These are phyloP conservation scores for Chymomyza caudatula DNA, from an alignment of 2,888 invertebrate species.

Conservation along the genomic window DNA sequence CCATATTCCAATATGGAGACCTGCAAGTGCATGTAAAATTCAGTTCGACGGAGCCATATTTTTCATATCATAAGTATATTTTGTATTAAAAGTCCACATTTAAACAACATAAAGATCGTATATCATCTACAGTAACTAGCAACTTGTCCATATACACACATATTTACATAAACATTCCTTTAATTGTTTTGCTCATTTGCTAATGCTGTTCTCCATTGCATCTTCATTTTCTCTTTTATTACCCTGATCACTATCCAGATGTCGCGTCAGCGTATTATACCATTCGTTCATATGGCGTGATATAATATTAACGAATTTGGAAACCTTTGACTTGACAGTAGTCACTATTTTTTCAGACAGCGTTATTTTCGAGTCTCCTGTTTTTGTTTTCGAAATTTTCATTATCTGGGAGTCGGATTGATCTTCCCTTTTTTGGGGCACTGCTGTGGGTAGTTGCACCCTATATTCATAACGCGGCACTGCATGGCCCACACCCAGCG, in stretches of 20 bases:
- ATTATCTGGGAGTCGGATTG: constrained; percentile 40
- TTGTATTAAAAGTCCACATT: background rate
- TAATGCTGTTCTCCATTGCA: background rate
- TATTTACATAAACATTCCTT: constrained; percentile 49
- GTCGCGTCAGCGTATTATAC: constrained; percentile 69
- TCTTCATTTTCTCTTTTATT: background rate
- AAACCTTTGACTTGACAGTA: constrained; percentile 63
- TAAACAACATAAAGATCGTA: background rate
- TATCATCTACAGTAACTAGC: background rate
- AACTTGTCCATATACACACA: constrained; percentile 39
- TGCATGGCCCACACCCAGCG: constrained; percentile 39
- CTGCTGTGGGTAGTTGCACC: constrained; percentile 24
- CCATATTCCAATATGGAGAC: too few relatives aligned
- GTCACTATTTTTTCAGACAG: constrained; percentile 53
- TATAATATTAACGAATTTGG: constrained; percentile 67
- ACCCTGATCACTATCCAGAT: constrained; percentile 30
- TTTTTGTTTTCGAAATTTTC: constrained; percentile 31
- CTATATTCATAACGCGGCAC: constrained; percentile 47
- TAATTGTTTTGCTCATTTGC: background rate
- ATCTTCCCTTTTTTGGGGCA: background rate
- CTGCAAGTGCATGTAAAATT: too few relatives aligned
- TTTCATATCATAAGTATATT: background rate
- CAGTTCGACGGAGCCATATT: too few relatives aligned
- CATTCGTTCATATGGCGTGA: constrained; percentile 72
- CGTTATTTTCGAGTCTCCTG: constrained; percentile 7